phyloP scores from a whole-genome alignment of 2,888 invertebrate genomes.

The Drosophila macrospina region DNA sequence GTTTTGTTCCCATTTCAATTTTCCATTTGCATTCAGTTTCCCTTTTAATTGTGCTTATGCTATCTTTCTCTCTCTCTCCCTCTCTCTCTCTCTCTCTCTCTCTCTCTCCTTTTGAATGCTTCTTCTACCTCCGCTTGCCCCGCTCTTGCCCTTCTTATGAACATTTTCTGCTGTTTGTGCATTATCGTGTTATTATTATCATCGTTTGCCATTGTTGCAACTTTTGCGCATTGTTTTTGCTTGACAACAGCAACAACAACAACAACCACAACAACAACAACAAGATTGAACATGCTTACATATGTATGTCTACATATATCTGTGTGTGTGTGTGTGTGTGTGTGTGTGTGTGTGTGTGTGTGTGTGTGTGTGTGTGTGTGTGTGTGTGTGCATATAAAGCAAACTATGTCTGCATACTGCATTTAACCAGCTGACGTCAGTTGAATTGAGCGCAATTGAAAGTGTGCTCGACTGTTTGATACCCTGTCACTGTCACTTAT shows the following conservation, averaged over 20 bases:
- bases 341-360: background rate
- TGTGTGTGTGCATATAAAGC: background rate
- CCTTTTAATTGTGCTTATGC: background rate
- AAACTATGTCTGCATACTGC: conserved; percentile 1
- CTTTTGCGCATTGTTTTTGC: conserved; percentile 66
- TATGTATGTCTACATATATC: background rate
- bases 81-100: background rate
- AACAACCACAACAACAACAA: conserved; percentile 2
- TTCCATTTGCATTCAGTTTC: conserved; percentile 21
- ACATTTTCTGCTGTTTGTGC: conserved; percentile 39
- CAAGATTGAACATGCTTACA: conserved; percentile 1
- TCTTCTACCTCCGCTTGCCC: background rate
- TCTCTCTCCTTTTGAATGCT: background rate
- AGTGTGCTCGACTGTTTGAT: background rate
- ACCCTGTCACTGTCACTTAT: background rate
- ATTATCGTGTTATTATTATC: conserved; percentile 67
- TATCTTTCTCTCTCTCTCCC: too few relatives aligned
- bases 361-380: background rate
- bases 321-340: background rate
- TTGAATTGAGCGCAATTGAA: background rate
- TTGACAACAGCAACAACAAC: conserved; percentile 18
- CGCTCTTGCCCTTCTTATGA: conserved; percentile 9
- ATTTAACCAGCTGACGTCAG: conserved; percentile 43
- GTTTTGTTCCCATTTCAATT: conserved; percentile 31
- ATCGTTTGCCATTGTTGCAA: conserved; percentile 66